These are phyloP conservation scores for Papilio machaon DNA, from an alignment of 1,140 invertebrate species.

Conservation along the genomic window DNA sequence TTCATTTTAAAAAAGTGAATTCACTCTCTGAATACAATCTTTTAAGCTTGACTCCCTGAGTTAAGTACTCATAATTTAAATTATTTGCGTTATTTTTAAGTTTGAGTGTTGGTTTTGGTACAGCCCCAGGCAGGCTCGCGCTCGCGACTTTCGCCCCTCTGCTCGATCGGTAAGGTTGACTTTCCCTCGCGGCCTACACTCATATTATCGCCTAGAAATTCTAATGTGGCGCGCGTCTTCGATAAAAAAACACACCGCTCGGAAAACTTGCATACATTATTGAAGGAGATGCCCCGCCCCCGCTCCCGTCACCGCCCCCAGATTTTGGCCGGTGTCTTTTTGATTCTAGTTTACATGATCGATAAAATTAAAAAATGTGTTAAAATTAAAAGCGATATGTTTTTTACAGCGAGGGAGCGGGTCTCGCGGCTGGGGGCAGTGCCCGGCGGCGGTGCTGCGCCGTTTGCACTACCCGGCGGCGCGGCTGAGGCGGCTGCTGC, in stretches of 20 bases:
- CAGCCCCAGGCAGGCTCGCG: no score
- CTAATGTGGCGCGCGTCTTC: constrained; percentile 76
- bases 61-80: no score
- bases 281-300: constrained; percentile 65
- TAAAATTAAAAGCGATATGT: not conserved
- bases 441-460: constrained; percentile 66
- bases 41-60: no score
- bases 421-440: constrained; percentile 65
- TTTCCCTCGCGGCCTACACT: constrained; percentile 56
- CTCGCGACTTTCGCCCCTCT: constrained; percentile 45
- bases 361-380: not conserved
- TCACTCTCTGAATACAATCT: no score
- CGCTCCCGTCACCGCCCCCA: constrained; percentile 19
- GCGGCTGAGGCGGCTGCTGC: constrained; percentile 65
- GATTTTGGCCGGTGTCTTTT: not conserved
- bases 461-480: constrained; percentile 54
- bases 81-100: not conserved
- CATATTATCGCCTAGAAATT: constrained; percentile 79
- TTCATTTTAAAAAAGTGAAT: no score
- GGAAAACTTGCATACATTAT: constrained; percentile 78
- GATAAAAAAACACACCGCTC: constrained; percentile 78
- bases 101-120: not conserved
- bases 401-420: constrained; percentile 54
- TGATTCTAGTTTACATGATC: not conserved
- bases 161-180: constrained; percentile 40